Evolutionary conservation across 2,888 invertebrate genomes (phyloP).

Genomic region (Crematogaster levior): DNA sequence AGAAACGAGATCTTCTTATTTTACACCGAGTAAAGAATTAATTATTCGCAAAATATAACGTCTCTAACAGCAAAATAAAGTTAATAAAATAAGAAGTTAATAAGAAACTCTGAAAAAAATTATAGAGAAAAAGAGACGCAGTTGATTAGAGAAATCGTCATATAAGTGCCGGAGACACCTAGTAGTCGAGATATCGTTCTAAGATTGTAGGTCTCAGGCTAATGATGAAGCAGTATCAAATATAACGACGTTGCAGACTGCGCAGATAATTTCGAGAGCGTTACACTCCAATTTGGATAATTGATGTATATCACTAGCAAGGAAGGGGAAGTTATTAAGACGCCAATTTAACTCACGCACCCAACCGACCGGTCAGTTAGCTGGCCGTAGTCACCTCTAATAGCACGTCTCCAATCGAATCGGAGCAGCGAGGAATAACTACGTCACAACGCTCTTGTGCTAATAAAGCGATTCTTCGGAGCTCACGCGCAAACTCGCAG

Average conservation of each 20-base stretch:
- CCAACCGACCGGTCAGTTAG: background rate
- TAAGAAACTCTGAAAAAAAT: background rate
- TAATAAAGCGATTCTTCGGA: constrained; percentile 52
- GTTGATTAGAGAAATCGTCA: background rate
- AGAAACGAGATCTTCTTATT: constrained; percentile 1
- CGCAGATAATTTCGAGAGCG: constrained; percentile 49
- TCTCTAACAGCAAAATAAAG: background rate
- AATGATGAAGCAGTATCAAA: constrained; percentile 49
- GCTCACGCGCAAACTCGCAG: constrained; percentile 3
- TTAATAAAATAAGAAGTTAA: background rate
- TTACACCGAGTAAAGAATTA: background rate
- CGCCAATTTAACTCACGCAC: constrained; percentile 51
- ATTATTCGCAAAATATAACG: constrained; percentile 5
- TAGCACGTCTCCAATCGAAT: constrained; percentile 51
- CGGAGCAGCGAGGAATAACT: constrained; percentile 25
- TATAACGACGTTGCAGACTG: constrained; percentile 48
- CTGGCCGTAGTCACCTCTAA: constrained; percentile 37
- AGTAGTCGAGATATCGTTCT: constrained; percentile 25
- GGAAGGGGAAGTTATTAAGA: constrained; percentile 54
- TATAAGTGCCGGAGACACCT: background rate
- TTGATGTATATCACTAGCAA: constrained; percentile 42
- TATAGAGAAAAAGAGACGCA: background rate
- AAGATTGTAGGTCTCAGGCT: constrained; percentile 36
- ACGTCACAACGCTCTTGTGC: constrained; percentile 42
- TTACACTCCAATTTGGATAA: constrained; percentile 55